phyloP scores from a whole-genome alignment of 1,140 invertebrate species.

The Dendroctonus valens region DNA sequence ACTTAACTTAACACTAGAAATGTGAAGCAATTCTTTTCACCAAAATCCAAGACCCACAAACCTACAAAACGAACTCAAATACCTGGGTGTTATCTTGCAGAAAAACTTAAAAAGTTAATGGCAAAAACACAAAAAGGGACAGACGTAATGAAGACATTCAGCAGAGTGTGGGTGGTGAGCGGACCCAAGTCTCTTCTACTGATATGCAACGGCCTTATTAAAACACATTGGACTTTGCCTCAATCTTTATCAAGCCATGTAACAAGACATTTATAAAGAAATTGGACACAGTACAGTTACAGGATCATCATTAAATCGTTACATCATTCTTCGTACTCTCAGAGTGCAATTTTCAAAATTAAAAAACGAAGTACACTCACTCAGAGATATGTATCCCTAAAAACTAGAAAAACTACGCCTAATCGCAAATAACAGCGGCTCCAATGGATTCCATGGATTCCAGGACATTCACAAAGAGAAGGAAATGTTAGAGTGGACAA shows the following conservation, averaged over 20 bases:
- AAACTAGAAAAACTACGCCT: too few relatives aligned
- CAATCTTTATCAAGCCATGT: slow-evolving; percentile 15
- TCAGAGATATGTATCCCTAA: too few relatives aligned
- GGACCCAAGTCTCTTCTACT: slow-evolving; percentile 21
- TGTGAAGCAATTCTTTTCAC: slow-evolving; percentile 20
- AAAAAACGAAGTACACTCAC: too few relatives aligned
- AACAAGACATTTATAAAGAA: slow-evolving; percentile 10
- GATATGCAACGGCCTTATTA: slow-evolving; percentile 12
- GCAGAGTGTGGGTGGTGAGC: slow-evolving; percentile 28
- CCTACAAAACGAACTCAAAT: slow-evolving; percentile 12
- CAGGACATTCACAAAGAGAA: too few relatives aligned
- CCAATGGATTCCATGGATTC: too few relatives aligned
- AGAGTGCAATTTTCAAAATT: slow-evolving; percentile 24
- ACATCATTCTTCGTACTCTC: slow-evolving; percentile 24
- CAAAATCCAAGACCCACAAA: slow-evolving; percentile 3
- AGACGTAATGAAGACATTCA: slow-evolving; percentile 29
- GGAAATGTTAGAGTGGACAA: too few relatives aligned
- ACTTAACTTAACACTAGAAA: slow-evolving; percentile 20
- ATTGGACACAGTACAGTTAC: slow-evolving; percentile 16
- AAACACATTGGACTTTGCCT: slow-evolving; percentile 29
- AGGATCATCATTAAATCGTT: slow-evolving; percentile 13
- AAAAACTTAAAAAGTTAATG: slow-evolving; percentile 21
- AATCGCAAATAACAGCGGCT: too few relatives aligned
- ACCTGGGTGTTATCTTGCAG: too few relatives aligned
- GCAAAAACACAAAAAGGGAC: slow-evolving; percentile 14